Evolutionary conservation across 1,140 invertebrate species (phyloP).

Genomic region (Hypothenemus hampei): DNA sequence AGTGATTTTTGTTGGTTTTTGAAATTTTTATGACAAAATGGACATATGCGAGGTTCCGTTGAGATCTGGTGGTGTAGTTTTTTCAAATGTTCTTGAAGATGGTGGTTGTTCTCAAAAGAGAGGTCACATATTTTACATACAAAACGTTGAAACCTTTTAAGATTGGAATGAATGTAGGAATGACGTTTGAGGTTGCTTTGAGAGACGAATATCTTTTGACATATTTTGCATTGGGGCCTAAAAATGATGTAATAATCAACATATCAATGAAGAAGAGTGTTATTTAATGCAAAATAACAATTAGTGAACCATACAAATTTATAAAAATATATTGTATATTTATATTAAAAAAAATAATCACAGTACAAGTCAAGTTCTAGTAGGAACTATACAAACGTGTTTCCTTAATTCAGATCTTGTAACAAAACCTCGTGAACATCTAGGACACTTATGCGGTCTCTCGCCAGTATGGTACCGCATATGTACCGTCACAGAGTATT

Average conservation of each 20-base stretch:
- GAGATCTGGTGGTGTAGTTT: constrained; percentile 15
- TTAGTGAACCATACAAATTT: too few species aligned
- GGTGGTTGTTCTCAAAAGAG: constrained; percentile 13
- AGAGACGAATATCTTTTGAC: constrained; percentile 16
- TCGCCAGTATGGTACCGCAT: constrained; percentile 69
- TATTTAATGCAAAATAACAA: too few species aligned
- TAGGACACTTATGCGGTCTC: constrained; percentile 59
- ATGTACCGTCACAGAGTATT: constrained; percentile 43
- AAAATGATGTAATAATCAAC: too few species aligned
- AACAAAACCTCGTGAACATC: constrained; percentile 44
- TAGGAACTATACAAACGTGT: constrained; percentile 25
- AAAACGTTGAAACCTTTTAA: constrained; percentile 14
- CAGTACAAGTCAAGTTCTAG: too few species aligned
- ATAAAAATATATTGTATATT: too few species aligned
- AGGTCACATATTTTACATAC: constrained; percentile 24
- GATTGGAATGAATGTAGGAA: constrained; percentile 13
- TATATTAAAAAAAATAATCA: too few species aligned
- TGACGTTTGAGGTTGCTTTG: constrained; percentile 18
- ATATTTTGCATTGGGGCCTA: constrained; percentile 23
- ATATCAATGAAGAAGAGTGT: too few species aligned
- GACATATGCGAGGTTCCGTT: constrained; percentile 12
- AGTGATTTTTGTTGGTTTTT: constrained; percentile 20
- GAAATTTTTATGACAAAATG: constrained; percentile 25
- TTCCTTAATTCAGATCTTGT: constrained; percentile 33
- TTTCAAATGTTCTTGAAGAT: constrained; percentile 24